These are phyloP conservation scores for Hippasteria phrygiana DNA, from an alignment of 53 echinoderm and acorn worm species.

Conservation along the genomic window DNA sequence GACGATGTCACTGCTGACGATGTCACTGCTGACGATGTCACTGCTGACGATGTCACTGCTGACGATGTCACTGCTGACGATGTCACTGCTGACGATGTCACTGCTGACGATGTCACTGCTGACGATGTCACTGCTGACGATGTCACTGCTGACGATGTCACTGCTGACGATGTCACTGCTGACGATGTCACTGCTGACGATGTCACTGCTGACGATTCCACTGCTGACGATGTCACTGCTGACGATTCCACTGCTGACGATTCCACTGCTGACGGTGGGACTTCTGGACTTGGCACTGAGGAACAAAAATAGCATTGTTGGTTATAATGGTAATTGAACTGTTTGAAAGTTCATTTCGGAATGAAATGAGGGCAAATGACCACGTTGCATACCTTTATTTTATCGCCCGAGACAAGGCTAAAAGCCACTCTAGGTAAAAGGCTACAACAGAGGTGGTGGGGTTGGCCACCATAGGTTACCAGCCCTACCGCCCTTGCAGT, in stretches of 20 bases:
- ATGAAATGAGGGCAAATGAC: too few species aligned
- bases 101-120: not conserved
- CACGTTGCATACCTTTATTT: too few species aligned
- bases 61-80: conserved; percentile 14
- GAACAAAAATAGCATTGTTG: not conserved
- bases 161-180: not conserved
- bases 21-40: conserved; percentile 10
- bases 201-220: too few species aligned
- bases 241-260: too few species aligned
- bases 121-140: conserved; percentile 14
- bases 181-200: conserved; percentile 14
- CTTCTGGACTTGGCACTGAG: conserved; percentile 18
- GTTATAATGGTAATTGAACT: too few species aligned
- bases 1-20: conserved; percentile 14
- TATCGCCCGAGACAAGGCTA: too few species aligned
- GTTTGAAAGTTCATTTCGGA: too few species aligned
- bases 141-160: conserved; percentile 10
- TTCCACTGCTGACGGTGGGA: not conserved
- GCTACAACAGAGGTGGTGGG: too few species aligned
- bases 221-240: too few species aligned
- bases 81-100: conserved; percentile 10
- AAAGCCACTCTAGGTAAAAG: too few species aligned
- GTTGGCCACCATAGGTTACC: too few species aligned
- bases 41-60: not conserved
- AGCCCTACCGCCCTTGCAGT: too few species aligned